These are phyloP conservation scores for Eumerus sabulonum DNA, from an alignment of 2,888 invertebrate species.

Conservation along the genomic window DNA sequence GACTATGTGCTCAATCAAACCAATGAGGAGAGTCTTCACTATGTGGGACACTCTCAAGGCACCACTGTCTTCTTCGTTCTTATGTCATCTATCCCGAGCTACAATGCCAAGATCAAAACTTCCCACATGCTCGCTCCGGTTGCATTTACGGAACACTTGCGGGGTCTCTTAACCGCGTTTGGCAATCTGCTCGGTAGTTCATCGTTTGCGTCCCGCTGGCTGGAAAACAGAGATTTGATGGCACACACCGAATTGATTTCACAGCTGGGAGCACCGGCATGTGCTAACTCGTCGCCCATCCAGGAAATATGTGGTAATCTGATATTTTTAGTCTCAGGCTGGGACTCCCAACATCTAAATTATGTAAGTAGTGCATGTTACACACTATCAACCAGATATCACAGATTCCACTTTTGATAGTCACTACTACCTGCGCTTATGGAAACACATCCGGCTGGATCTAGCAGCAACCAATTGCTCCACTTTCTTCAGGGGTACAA, in stretches of 20 bases:
- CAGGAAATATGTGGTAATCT: conserved; percentile 74
- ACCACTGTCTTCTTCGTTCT: conserved; percentile 88
- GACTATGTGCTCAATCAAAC: conserved; percentile 83
- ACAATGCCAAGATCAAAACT: conserved; percentile 83
- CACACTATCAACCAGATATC: conserved; percentile 65
- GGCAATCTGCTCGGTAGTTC: conserved; percentile 79
- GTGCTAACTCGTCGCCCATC: conserved; percentile 80
- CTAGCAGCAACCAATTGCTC: conserved; percentile 83
- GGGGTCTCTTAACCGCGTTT: no score
- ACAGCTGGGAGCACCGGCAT: conserved; percentile 80
- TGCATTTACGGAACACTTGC: conserved; percentile 80
- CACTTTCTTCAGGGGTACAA: conserved; percentile 85
- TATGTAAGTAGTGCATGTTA: conserved; percentile 73
- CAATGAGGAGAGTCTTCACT: conserved; percentile 83
- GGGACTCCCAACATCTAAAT: conserved; percentile 76
- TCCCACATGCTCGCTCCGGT: conserved; percentile 87
- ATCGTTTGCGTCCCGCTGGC: conserved; percentile 77
- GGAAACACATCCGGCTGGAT: conserved; percentile 85
- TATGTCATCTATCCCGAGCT: conserved; percentile 84
- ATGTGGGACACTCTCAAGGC: conserved; percentile 84
- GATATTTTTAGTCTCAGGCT: conserved; percentile 75
- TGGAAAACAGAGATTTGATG: conserved; percentile 81
- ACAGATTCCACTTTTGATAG: conserved; percentile 82
- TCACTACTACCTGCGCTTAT: conserved; percentile 84
- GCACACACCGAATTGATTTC: conserved; percentile 81